Conservation (phyloP, 1,140 invertebrate genomes). For the Saccostrea cuccullata region DNA sequence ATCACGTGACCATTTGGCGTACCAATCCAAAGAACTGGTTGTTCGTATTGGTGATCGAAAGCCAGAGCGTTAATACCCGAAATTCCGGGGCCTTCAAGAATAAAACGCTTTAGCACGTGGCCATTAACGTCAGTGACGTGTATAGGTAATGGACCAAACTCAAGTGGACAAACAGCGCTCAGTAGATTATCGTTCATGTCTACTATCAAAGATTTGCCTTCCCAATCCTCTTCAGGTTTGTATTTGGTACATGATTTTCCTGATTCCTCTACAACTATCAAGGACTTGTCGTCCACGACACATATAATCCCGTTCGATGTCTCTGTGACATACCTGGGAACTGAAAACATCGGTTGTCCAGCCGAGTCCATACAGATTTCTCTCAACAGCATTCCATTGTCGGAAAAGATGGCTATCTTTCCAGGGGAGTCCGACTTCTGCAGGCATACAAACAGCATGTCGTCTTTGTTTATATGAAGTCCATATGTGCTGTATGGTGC, state of each 20-base stretch:
- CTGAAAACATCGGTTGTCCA: slow-evolving; percentile 41
- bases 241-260: slow-evolving; percentile 39
- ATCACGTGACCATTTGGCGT: slow-evolving; percentile 43
- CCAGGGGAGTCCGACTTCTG: slow-evolving; percentile 2
- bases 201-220: slow-evolving; percentile 43
- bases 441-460: slow-evolving; percentile 40
- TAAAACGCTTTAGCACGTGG: background rate
- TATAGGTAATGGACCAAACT: slow-evolving; percentile 32
- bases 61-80: slow-evolving; percentile 40
- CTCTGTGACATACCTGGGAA: slow-evolving; percentile 41
- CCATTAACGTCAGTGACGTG: slow-evolving; percentile 30
- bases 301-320: slow-evolving; percentile 42
- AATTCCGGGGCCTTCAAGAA: slow-evolving; percentile 10
- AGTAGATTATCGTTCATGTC: slow-evolving; percentile 47
- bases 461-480: slow-evolving; percentile 41
- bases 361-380: slow-evolving; percentile 35
- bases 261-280: slow-evolving; percentile 38
- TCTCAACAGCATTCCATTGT: slow-evolving; percentile 46
- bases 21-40: slow-evolving; percentile 49
- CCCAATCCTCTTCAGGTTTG: slow-evolving; percentile 42
- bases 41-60: slow-evolving; percentile 44
- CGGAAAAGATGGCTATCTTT: slow-evolving; percentile 40
- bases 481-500: slow-evolving; percentile 37
- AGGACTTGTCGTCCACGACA: slow-evolving; percentile 16
- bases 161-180: slow-evolving; percentile 41